Base-by-base conservation (phyloP, 2,113 vertebrate species). In the Rattus rattus region DNA sequence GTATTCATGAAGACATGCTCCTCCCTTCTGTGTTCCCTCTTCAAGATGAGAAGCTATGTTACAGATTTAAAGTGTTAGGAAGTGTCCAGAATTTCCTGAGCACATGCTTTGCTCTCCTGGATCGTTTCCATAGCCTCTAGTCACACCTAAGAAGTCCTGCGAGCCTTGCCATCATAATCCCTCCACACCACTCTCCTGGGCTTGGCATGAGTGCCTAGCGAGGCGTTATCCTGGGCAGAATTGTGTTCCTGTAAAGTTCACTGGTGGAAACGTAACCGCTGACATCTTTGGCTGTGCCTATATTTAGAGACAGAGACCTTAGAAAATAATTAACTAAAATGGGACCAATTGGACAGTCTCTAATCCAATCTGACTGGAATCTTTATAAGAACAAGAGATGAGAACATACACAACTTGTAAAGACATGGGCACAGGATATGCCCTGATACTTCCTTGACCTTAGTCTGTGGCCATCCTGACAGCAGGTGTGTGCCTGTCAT, bases 271-370 rank as follows among this genome's bases (percentile, higher is more conserved):
- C 22, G 10, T 59, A 75, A 69, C 33, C 19, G 9, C 17, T 67
- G 59, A 52, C 63, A 19, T 20, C 39, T 77, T 73, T 26, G 52
- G 26, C 19, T 70, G 33, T 20, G 49, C 47, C 70, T 83, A 7
- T 33, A 69, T 77, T 85, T 77, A 36, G 13, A 77, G 26, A 75
- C 6, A 61, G 30, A 47, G 3, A 70, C 49, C 43, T 83, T 92
- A 56, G 83, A 92, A 59, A n/a, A 13, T 47, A 70, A 72, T 54
- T 80, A 28, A 88, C 70, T 77, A 90, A 93, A 79, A 85, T 90
- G 72, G 69, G 72, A 43, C 11, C 69, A 69, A 59, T 39, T 13
- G 17, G 19, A 20, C 28, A 19, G 39, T n/a, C 43, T 13, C 28
- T 89, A 56, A 59, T 10, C 20, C 63, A 70, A 47, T 39, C 7